These are phyloP conservation scores for Eulemur rufifrons DNA, from an alignment of 2,113 vertebrate genomes.

Conservation along the genomic window DNA sequence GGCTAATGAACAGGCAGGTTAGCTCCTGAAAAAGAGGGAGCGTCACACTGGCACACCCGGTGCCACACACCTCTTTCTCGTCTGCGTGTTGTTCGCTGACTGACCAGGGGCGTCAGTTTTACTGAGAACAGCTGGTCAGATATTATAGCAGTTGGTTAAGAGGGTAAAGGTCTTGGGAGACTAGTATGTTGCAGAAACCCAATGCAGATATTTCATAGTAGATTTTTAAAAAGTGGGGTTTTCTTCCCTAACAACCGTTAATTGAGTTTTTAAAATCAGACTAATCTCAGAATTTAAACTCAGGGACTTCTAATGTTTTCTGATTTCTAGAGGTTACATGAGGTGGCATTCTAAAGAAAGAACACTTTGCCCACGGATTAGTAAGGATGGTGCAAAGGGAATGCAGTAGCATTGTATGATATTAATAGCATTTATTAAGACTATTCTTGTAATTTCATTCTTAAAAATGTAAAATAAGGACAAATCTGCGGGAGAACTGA, in stretches of 20 bases:
- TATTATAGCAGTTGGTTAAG: background rate
- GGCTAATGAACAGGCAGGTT: constrained; percentile 17
- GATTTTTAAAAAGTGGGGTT: background rate
- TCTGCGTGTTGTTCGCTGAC: background rate
- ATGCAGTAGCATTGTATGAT: background rate
- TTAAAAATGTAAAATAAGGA: background rate
- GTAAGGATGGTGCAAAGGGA: background rate
- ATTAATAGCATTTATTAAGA: background rate
- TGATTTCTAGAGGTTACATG: background rate
- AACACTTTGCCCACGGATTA: background rate
- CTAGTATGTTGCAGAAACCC: background rate
- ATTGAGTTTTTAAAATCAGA: constrained; percentile 43
- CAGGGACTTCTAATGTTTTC: background rate
- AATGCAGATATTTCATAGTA: background rate
- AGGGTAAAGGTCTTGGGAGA: background rate
- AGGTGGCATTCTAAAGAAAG: constrained; percentile 1
- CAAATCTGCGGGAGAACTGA: background rate
- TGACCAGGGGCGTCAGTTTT: background rate
- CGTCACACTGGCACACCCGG: background rate
- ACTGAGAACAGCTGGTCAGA: background rate
- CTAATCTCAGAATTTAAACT: background rate
- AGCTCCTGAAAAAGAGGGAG: background rate
- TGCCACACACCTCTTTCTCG: background rate
- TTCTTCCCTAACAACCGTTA: background rate
- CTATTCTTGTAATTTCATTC: background rate